Base-by-base conservation (phyloP, 92 coral and sea anemone species). In the Plumapathes pennacea region DNA sequence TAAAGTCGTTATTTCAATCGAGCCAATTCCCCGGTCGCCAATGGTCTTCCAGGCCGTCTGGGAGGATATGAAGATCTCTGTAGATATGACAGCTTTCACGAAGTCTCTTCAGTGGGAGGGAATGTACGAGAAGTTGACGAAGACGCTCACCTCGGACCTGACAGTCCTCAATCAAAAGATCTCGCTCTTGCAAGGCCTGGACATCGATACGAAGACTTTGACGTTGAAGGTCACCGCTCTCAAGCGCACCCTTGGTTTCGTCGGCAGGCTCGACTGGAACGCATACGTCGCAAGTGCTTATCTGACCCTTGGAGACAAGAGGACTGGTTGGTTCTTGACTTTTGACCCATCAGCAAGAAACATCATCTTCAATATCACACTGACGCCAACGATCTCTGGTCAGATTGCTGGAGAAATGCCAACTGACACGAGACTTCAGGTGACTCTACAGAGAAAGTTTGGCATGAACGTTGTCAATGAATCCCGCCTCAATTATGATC, bases 331-430 rank as follows among this genome's bases (percentile, higher is more conserved):
- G 96, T 77, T 76, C 56, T 57, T 87, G 19, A 72, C 54, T 32
- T 57, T 83, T 50, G 69, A 87, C 55, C 80, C 78, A 28, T 34
- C 85, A 27, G 42, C 66, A 5, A 83, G 90, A 54, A 87, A 76
- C 64, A 68, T 87, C 46, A 65, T 87, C 49, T 87, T 66, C 56
- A 87, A 87, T 51, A 61, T 67, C 9, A 87, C 90, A 1, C 57
- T 83, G 25, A 77, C 96, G 15, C 80, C 96, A 17, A 67, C 54
- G 6, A 50, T 87, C 45, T 87, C 96, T 8, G 96, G 83, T 22
- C 96, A 87, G 54, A 53, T 87, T 11, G 89, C 82, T 13, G 90
- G 89, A 2, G 90, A 87, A 33, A 87, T 87, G 90, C 86, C 90
- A 36, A 67, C 70, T 38, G 77, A 78, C 55, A 30, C 27, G 11